Conservation (phyloP, 2,113 vertebrate species). For the Mixornis gularis region DNA sequence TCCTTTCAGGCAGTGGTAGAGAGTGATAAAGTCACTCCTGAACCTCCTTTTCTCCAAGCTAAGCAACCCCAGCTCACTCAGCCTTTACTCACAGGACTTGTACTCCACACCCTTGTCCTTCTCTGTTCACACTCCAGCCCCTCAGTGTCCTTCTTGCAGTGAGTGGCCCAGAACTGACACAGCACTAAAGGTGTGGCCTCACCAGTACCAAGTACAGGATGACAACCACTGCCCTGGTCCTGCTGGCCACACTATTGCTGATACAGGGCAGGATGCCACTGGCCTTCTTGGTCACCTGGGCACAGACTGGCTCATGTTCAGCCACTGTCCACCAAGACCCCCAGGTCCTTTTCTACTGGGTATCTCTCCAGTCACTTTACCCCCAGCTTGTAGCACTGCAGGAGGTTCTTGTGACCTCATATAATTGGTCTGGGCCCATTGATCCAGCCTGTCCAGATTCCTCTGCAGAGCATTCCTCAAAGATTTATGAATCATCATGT, state of each 20-base stretch:
- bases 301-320: not conserved
- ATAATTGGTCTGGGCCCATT: too few species aligned
- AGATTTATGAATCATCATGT: not conserved
- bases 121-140: not conserved
- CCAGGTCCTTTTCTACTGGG: not conserved
- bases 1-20: not conserved
- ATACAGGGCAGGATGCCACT: not conserved
- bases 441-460: not conserved
- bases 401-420: not conserved
- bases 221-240: rapidly evolving
- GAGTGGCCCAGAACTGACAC: not conserved
- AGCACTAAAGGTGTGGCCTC: rapidly evolving
- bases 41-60: not conserved
- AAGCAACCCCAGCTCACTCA: not conserved
- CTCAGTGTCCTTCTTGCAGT: not conserved
- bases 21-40: not conserved
- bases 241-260: not conserved
- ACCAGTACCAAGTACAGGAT: rapidly evolving
- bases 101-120: not conserved
- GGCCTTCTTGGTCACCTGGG: not conserved
- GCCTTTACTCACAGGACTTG: rapidly evolving
- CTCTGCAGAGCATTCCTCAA: not conserved
- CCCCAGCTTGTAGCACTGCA: not conserved
- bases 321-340: not conserved
- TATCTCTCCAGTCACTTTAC: not conserved